Conservation (phyloP, 2,888 invertebrate genomes). For the Epistrophe eligans region DNA sequence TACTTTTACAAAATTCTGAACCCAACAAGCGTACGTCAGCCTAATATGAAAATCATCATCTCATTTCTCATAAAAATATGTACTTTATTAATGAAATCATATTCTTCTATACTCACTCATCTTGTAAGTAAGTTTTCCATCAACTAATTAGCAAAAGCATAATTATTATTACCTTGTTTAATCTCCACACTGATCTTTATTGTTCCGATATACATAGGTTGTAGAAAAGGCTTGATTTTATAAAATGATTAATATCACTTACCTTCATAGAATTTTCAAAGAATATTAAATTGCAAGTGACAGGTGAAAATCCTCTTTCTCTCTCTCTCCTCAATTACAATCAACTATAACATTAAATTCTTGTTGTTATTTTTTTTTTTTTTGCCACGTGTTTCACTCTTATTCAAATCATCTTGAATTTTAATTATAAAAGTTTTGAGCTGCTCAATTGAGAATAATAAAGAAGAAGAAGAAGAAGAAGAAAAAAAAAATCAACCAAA, state of each 20-base stretch:
- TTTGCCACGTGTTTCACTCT: slow-evolving; percentile 2
- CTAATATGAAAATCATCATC: too few species aligned
- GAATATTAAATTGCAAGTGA: neutral
- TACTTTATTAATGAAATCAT: too few species aligned
- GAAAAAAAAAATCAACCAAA: neutral
- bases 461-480: neutral
- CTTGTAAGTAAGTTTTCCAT: too few species aligned
- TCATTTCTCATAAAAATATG: too few species aligned
- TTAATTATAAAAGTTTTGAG: slow-evolving; percentile 67
- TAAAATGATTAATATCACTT: neutral
- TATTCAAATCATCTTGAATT: slow-evolving; percentile 60
- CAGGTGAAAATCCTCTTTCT: neutral
- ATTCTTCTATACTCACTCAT: neutral
- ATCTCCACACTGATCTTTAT: neutral
- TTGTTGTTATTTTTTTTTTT: neutral
- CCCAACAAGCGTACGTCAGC: too few species aligned
- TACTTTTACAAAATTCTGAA: too few species aligned
- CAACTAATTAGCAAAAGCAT: neutral
- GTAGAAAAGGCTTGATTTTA: neutral
- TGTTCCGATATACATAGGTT: neutral
- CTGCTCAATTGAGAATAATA: slow-evolving; percentile 43
- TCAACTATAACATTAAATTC: slow-evolving; percentile 9
- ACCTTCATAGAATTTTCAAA: neutral
- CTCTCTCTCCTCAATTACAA: neutral
- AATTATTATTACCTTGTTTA: neutral